Percentiles rank a stretch among this genome's conserved stretches.
Conservation (phyloP, 1,140 invertebrate genomes). For the Sipha flava region DNA sequence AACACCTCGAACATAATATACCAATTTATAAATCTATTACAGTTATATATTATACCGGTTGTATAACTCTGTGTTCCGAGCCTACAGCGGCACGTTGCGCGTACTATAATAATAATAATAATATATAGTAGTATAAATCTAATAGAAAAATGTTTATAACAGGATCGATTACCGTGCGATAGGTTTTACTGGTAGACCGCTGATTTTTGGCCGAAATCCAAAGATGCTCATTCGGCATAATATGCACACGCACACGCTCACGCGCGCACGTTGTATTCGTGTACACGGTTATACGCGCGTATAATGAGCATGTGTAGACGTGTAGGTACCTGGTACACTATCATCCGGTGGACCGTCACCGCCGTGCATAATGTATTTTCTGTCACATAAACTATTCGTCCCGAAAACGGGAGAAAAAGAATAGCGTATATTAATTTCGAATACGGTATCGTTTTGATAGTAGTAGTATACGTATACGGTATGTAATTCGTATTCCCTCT, state of each 20-base stretch:
- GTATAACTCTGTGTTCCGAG: no score
- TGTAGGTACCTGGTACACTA: not conserved
- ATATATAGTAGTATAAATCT: not conserved
- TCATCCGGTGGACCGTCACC: not conserved
- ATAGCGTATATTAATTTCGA: not conserved
- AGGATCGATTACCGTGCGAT: conserved; percentile 12
- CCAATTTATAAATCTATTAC: no score
- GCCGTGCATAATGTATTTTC: conserved; percentile 18
- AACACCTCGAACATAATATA: no score
- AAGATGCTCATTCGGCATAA: not conserved
- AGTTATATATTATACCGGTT: no score
- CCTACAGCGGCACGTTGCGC: not conserved
- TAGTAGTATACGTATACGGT: not conserved
- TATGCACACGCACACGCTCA: not conserved
- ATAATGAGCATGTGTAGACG: not conserved
- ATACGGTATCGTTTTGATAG: not conserved
- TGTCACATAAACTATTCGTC: conserved; percentile 24
- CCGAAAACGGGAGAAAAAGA: not conserved
- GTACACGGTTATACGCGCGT: not conserved
- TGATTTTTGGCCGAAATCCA: conserved; percentile 12
- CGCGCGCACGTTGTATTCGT: no score
- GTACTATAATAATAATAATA: no score
- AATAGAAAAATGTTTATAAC: conserved; percentile 3
- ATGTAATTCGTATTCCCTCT: not conserved
- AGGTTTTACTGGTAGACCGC: not conserved